Conservation (phyloP, 1,140 invertebrate genomes). For the Nixonia krombeini region DNA sequence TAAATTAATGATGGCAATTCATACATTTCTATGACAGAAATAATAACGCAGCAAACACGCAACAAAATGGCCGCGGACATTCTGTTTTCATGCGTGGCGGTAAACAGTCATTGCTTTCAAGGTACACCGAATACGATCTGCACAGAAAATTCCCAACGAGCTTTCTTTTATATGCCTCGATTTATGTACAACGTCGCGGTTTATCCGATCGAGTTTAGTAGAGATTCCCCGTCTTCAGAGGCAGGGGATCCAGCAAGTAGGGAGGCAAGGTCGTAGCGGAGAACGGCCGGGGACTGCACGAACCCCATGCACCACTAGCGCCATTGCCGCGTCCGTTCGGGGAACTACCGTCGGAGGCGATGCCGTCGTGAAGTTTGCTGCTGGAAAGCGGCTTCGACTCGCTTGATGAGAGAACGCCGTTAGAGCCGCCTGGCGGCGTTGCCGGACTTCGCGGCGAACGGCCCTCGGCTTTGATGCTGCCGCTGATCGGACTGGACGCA, state of each 20-base stretch:
- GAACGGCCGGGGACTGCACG: constrained; percentile 68
- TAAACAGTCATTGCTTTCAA: constrained; percentile 20
- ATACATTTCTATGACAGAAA: too few species aligned
- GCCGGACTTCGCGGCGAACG: constrained; percentile 67
- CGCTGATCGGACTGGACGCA: constrained; percentile 45
- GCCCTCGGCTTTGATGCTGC: constrained; percentile 61
- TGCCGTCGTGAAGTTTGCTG: constrained; percentile 35
- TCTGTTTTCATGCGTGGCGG: constrained; percentile 1
- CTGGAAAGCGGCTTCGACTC: constrained; percentile 65
- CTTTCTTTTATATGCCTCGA: constrained; percentile 21
- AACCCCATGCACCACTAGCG: constrained; percentile 61
- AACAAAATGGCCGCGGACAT: background rate
- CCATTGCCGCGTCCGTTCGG: constrained; percentile 57
- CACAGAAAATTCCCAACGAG: constrained; percentile 26
- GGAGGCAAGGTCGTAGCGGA: constrained; percentile 64
- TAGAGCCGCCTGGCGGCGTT: constrained; percentile 59
- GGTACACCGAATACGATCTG: constrained; percentile 36
- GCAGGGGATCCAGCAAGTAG: constrained; percentile 67
- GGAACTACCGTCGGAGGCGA: constrained; percentile 50
- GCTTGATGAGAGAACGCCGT: constrained; percentile 56
- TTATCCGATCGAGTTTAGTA: constrained; percentile 55
- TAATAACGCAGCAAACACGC: too few species aligned
- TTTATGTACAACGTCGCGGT: constrained; percentile 31
- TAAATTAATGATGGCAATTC: too few species aligned
- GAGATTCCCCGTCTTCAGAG: constrained; percentile 69